A percentile compares a stretch with the other conserved stretches of the same genome.
Evolutionary conservation across 2,888 invertebrate genomes (phyloP).

Genomic region (Chirona hameri): DNA sequence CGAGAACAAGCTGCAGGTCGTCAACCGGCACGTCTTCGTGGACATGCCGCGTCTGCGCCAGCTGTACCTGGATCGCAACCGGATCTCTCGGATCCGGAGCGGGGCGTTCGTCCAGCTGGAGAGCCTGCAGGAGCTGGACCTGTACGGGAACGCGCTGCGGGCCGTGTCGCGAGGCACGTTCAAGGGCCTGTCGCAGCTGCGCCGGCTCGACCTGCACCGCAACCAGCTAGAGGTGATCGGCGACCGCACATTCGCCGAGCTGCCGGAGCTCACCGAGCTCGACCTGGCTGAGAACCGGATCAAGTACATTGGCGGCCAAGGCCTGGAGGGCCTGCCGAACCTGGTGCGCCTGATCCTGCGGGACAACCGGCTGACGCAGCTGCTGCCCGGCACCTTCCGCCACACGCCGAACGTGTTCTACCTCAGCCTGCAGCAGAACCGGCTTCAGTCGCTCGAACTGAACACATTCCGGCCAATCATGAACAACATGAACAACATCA

Average conservation of each 20-base stretch:
- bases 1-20: conserved; percentile 70
- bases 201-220: conserved; percentile 66
- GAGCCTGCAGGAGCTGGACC: conserved; percentile 50
- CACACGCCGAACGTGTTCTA: conserved; percentile 68
- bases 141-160: conserved; percentile 56
- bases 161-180: conserved; percentile 38
- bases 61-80: conserved; percentile 43
- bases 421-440: conserved; percentile 72
- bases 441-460: conserved; percentile 69
- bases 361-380: conserved; percentile 67
- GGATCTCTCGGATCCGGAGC: conserved; percentile 43
- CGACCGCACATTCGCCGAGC: conserved; percentile 72
- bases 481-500: conserved; percentile 68
- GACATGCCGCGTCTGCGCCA: conserved; percentile 60
- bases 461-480: conserved; percentile 73
- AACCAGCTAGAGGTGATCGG: conserved; percentile 74
- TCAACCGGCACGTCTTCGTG: conserved; percentile 67
- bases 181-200: conserved; percentile 64
- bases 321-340: conserved; percentile 69
- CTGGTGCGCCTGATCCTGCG: conserved; percentile 67
- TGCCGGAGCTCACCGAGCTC: conserved; percentile 68
- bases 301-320: conserved; percentile 68
- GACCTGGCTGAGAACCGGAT: conserved; percentile 57
- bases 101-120: conserved; percentile 42
- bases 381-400: conserved; percentile 67